Evolutionary conservation across 2,888 invertebrate genomes (phyloP).

Genomic region (Ichneumoninae sp.): DNA sequence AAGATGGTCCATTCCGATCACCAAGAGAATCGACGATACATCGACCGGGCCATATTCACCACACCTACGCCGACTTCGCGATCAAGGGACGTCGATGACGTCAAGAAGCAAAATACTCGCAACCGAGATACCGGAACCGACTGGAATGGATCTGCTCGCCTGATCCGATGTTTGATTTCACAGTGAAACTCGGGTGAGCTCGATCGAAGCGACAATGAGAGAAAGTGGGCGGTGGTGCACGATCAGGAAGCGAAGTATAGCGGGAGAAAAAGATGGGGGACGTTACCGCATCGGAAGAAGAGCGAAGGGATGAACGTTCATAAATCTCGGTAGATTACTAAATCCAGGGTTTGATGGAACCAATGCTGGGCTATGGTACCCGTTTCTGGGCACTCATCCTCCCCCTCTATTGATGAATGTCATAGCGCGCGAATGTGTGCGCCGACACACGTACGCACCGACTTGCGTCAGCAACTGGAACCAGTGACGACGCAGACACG

Average conservation of each 20-base stretch:
- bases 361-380: slow-evolving; percentile 69
- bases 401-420: slow-evolving; percentile 44
- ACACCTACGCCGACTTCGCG: too few species aligned
- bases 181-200: slow-evolving; percentile 65
- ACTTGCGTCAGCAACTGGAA: slow-evolving; percentile 13
- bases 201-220: slow-evolving; percentile 48
- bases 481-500: slow-evolving; percentile 59
- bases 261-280: slow-evolving; percentile 68
- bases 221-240: slow-evolving; percentile 43
- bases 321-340: slow-evolving; percentile 84
- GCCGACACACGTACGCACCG: slow-evolving; percentile 46
- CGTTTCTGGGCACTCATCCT: slow-evolving; percentile 18
- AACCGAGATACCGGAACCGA: too few species aligned
- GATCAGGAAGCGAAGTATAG: slow-evolving; percentile 57
- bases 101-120: too few species aligned
- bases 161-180: slow-evolving; percentile 71
- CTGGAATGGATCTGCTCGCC: slow-evolving; percentile 65
- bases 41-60: too few species aligned
- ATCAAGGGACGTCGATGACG: too few species aligned
- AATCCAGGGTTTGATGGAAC: slow-evolving; percentile 84
- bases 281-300: slow-evolving; percentile 67
- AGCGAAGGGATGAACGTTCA: slow-evolving; percentile 82
- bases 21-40: too few species aligned
- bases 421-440: slow-evolving; percentile 47
- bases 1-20: too few species aligned